A percentile compares a stretch with the other conserved stretches of the same genome.
These are phyloP conservation scores for Peromyscus attwateri DNA, from an alignment of 2,797 vertebrate genomes.

Conservation along the genomic window DNA sequence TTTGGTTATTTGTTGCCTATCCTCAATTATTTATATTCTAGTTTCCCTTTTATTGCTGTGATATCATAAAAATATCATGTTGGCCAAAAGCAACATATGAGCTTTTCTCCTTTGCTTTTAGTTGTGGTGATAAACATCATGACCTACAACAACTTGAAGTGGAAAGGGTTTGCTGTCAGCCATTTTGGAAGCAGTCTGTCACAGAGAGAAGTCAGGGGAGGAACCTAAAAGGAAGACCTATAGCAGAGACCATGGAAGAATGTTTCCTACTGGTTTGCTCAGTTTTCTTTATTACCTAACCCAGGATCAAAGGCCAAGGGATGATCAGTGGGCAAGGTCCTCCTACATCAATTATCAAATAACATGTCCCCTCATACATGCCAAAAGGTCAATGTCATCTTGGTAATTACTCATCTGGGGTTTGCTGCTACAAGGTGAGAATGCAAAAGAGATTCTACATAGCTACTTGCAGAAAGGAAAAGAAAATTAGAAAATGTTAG, in stretches of 20 bases:
- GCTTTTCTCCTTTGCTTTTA: not conserved
- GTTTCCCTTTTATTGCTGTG: not conserved
- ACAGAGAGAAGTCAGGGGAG: not conserved
- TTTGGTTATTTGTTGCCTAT: not conserved
- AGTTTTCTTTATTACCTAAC: not conserved
- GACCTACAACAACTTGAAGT: not conserved
- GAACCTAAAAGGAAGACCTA: not conserved
- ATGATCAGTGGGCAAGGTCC: not conserved
- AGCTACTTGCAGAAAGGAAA: too few species aligned
- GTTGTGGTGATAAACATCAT: not conserved
- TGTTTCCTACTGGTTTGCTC: not conserved
- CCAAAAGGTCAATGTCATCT: not conserved
- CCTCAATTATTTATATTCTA: not conserved
- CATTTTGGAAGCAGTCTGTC: not conserved
- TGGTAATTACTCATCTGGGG: not conserved
- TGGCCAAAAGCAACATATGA: not conserved
- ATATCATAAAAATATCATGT: too few species aligned
- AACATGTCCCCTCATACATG: not conserved
- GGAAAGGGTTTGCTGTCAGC: not conserved
- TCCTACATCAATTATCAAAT: not conserved
- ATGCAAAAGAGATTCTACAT: too few species aligned
- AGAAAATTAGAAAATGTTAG: too few species aligned
- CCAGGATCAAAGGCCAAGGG: not conserved
- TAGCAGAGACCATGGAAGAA: not conserved
- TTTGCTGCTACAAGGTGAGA: not conserved